Conservation (phyloP, 2,113 vertebrate genomes). For the Actenoides hombroni region DNA sequence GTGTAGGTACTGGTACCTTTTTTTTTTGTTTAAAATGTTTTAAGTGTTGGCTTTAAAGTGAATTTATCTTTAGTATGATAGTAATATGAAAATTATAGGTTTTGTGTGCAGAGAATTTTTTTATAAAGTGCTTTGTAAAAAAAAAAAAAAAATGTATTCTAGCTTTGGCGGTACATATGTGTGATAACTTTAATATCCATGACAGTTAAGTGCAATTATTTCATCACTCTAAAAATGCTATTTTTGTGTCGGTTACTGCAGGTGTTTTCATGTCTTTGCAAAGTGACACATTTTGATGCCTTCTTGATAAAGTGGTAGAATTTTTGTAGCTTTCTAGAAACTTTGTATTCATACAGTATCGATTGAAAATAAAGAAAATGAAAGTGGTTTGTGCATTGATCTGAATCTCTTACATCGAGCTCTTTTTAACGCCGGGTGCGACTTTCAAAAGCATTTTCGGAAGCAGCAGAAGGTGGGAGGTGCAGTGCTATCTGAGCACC, state of each 20-base stretch:
- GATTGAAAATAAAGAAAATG: slow-evolving; percentile 95
- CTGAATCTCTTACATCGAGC: slow-evolving; percentile 40
- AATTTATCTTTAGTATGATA: slow-evolving; percentile 93
- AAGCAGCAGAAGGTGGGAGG: neutral
- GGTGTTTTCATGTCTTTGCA: slow-evolving; percentile 98
- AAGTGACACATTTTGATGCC: slow-evolving; percentile 98
- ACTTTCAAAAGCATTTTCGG: neutral
- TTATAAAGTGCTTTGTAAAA: slow-evolving; percentile 98
- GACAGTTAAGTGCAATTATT: slow-evolving; percentile 92
- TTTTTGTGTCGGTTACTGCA: slow-evolving; percentile 97
- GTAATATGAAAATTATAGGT: slow-evolving; percentile 92
- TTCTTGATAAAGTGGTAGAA: slow-evolving; percentile 99
- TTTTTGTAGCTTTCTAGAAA: slow-evolving; percentile 99
- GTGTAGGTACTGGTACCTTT: slow-evolving; percentile 98
- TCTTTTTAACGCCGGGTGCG: neutral
- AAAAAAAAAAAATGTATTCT: slow-evolving; percentile 88
- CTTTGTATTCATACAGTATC: slow-evolving; percentile 99
- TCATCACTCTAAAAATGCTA: slow-evolving; percentile 89
- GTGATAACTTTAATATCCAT: slow-evolving; percentile 97
- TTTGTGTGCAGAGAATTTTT: slow-evolving; percentile 94
- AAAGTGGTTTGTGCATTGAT: slow-evolving; percentile 78
- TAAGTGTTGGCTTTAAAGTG: slow-evolving; percentile 97
- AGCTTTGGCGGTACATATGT: slow-evolving; percentile 97
- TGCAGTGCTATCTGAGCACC: neutral
- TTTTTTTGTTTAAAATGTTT: slow-evolving; percentile 88